Evolutionary conservation across 1,140 invertebrate genomes (phyloP).

Genomic region (Kradibia gibbosae): DNA sequence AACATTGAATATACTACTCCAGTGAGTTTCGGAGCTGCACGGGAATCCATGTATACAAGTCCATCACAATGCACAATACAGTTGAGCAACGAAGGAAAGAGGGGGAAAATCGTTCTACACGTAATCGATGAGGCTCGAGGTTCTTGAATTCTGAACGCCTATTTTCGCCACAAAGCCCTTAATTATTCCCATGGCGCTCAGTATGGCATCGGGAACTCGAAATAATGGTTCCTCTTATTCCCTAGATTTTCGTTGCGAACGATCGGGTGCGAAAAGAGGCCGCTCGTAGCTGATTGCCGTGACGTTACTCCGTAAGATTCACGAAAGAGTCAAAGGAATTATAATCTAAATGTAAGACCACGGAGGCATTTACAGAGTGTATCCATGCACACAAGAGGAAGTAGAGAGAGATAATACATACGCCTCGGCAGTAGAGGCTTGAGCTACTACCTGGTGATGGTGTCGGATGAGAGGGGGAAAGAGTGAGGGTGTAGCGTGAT

Average conservation of each 20-base stretch:
- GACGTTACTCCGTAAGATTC: background rate
- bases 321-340: slow-evolving; percentile 44
- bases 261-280: background rate
- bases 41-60: no score
- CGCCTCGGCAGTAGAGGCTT: background rate
- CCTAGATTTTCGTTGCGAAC: slow-evolving; percentile 42
- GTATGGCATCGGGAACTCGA: slow-evolving; percentile 47
- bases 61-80: no score
- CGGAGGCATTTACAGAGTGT: slow-evolving; percentile 8
- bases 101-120: no score
- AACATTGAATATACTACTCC: no score
- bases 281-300: background rate
- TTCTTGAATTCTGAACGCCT: background rate
- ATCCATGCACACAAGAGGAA: slow-evolving; percentile 25
- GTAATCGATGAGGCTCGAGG: background rate
- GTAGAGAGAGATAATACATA: no score
- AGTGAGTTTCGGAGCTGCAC: no score
- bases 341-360: slow-evolving; percentile 51
- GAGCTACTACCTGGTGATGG: background rate
- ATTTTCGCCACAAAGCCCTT: slow-evolving; percentile 48
- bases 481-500: no score
- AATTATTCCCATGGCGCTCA: slow-evolving; percentile 61
- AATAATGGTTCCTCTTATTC: slow-evolving; percentile 41
- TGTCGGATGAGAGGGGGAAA: no score
- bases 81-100: no score